Percentiles rank a stretch among this genome's conserved stretches.
phyloP scores from a whole-genome alignment of 2,113 vertebrate genomes.

The Saguinus midas region DNA sequence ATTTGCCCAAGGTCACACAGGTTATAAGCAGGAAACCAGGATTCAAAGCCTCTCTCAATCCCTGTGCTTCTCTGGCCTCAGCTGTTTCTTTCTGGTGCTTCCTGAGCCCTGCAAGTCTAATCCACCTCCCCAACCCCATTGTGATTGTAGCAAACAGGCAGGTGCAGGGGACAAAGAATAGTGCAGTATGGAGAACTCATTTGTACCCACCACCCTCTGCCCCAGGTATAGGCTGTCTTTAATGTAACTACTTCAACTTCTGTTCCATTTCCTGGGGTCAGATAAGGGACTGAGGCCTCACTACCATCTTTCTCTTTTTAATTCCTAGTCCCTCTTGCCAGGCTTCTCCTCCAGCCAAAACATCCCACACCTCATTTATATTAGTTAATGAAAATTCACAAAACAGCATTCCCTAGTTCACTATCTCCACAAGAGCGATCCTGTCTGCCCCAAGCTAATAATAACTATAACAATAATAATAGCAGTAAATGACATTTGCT shows the following conservation, averaged over 20 bases:
- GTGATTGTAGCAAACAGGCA: neutral
- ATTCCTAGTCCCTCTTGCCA: neutral
- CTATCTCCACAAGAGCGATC: neutral
- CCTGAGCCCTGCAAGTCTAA: neutral
- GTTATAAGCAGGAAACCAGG: neutral
- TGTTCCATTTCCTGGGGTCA: neutral
- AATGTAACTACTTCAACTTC: neutral
- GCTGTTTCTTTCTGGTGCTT: neutral
- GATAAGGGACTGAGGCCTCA: neutral
- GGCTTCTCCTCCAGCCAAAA: neutral
- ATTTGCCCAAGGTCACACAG: neutral
- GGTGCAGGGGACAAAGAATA: neutral
- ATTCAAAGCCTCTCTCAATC: neutral
- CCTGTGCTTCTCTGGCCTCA: neutral
- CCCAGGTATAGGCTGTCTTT: neutral
- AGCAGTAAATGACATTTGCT: neutral
- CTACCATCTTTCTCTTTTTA: neutral
- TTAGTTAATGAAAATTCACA: neutral
- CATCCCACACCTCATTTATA: neutral
- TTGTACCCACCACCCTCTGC: neutral
- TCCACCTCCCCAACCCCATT: neutral
- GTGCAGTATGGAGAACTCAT: rapidly evolving
- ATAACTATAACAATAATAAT: neutral
- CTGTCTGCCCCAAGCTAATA: neutral
- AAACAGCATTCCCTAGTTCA: too few relatives aligned